A percentile compares a stretch with the other conserved stretches of the same genome.
These are phyloP conservation scores for Buceros bicornis DNA, from an alignment of 2,797 vertebrate species.

Conservation along the genomic window DNA sequence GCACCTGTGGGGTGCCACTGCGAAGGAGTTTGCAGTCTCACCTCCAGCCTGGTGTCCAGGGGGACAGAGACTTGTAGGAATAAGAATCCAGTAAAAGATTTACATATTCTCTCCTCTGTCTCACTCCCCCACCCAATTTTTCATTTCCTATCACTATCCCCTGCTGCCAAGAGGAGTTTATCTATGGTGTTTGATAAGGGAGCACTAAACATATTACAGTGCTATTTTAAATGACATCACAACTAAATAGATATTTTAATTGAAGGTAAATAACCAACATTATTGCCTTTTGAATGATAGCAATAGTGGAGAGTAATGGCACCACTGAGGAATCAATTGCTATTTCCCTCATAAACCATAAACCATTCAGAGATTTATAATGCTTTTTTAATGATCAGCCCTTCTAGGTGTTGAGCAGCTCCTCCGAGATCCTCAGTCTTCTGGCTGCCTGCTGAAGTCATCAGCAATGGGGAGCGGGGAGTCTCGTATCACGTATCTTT, in stretches of 20 bases:
- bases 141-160: slow-evolving; percentile 51
- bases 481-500: not conserved
- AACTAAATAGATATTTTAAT: slow-evolving; percentile 77
- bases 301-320: slow-evolving; percentile 68
- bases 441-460: slow-evolving; percentile 48
- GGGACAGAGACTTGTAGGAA: not conserved
- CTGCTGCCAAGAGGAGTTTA: slow-evolving; percentile 57
- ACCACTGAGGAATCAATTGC: slow-evolving; percentile 71
- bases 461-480: not conserved
- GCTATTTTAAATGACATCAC: slow-evolving; percentile 74
- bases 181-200: slow-evolving; percentile 66
- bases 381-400: slow-evolving; percentile 71
- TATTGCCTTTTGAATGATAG: slow-evolving; percentile 75
- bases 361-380: slow-evolving; percentile 75
- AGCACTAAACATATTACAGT: slow-evolving; percentile 67
- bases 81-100: not conserved
- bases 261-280: slow-evolving; percentile 76
- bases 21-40: not conserved
- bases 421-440: slow-evolving; percentile 35
- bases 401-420: slow-evolving; percentile 66
- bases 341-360: slow-evolving; percentile 73
- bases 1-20: not conserved
- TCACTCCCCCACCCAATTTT: not conserved
- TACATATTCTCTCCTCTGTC: not conserved
- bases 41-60: not conserved